These are phyloP conservation scores for Lepidostoma basale DNA, from an alignment of 1,140 invertebrate genomes.

Conservation along the genomic window DNA sequence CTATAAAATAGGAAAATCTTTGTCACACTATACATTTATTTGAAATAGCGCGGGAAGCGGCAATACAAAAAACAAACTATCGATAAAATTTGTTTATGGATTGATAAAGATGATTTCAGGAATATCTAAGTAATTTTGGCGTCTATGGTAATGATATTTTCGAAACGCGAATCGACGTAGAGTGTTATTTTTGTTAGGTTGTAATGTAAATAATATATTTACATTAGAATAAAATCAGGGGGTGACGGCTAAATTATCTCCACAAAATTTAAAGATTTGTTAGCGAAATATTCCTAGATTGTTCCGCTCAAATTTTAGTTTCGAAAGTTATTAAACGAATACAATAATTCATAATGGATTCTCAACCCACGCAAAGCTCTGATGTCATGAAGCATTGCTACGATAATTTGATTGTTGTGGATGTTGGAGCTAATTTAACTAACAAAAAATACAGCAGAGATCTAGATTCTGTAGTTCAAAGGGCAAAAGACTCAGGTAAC, in stretches of 20 bases:
- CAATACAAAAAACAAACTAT: too few species aligned
- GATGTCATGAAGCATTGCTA: conserved; percentile 55
- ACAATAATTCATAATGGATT: conserved; percentile 28
- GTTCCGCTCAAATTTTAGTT: too few species aligned
- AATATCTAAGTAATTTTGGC: neutral
- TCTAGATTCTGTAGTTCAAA: conserved; percentile 88
- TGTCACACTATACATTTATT: neutral
- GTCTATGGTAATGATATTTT: conserved; percentile 3
- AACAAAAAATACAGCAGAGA: conserved; percentile 94
- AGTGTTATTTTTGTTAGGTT: conserved; percentile 25
- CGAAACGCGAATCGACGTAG: conserved; percentile 28
- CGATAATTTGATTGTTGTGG: conserved; percentile 90
- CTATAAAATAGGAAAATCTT: neutral
- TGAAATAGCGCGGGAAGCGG: too few species aligned
- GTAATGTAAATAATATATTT: conserved; percentile 39
- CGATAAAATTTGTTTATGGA: neutral
- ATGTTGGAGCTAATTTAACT: conserved; percentile 92
- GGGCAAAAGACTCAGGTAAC: conserved; percentile 89
- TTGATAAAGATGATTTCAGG: neutral
- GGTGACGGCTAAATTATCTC: conserved; percentile 28
- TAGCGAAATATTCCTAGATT: neutral
- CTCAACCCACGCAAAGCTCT: conserved; percentile 35
- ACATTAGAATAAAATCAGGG: conserved; percentile 24
- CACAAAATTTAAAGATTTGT: neutral
- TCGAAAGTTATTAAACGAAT: neutral